phyloP scores from a whole-genome alignment of 2,797 vertebrate species.

The Darevskia mixta region DNA sequence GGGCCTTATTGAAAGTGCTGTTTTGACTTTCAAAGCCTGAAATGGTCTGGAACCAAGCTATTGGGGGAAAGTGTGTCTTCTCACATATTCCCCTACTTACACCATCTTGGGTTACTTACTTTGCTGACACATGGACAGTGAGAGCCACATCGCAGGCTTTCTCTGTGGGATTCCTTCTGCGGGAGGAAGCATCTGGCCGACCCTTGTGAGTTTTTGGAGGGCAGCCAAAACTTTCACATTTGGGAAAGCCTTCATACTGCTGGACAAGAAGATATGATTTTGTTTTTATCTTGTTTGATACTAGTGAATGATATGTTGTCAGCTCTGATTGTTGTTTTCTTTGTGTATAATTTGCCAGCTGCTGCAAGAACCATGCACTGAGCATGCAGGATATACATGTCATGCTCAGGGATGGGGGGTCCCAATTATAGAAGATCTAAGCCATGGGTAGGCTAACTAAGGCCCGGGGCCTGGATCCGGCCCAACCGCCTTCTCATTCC shows the following conservation, averaged over 20 bases:
- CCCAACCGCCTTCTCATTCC: no score
- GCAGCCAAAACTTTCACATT: not conserved
- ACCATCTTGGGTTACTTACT: not conserved
- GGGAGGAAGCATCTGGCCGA: not conserved
- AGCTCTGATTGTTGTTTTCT: not conserved
- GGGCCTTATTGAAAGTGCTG: not conserved
- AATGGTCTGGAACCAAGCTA: not conserved
- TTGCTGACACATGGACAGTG: not conserved
- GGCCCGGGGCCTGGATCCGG: no score
- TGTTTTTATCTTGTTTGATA: not conserved
- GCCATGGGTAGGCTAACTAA: no score
- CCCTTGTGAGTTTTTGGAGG: not conserved
- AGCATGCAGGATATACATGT: not conserved
- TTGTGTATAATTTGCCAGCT: not conserved
- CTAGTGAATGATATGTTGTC: not conserved
- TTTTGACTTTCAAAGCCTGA: not conserved
- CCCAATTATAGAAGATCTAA: no score
- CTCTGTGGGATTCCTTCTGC: not conserved
- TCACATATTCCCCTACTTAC: not conserved
- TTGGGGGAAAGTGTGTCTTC: not conserved
- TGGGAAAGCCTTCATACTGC: not conserved
- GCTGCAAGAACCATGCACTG: not conserved
- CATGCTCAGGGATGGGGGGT: no score
- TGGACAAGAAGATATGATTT: not conserved
- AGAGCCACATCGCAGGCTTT: not conserved